Percentiles rank a stretch among this genome's conserved stretches.
Conservation (phyloP, 2,113 vertebrate genomes). For the Pluvianellus socialis region DNA sequence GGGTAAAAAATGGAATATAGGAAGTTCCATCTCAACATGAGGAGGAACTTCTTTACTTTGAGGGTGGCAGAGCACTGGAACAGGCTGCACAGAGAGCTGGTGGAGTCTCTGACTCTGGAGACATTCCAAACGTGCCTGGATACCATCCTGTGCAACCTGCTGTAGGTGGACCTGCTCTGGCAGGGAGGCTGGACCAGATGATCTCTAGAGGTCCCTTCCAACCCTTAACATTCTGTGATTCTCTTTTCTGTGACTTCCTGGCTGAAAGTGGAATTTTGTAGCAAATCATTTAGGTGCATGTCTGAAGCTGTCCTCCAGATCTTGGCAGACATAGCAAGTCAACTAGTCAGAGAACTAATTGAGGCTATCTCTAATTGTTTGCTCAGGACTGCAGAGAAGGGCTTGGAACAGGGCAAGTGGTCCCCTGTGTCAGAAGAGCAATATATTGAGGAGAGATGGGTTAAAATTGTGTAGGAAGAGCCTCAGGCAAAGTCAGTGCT, state of each 20-base stretch:
- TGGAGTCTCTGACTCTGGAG: too few relatives aligned
- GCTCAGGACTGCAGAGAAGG: background rate
- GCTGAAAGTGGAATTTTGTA: background rate
- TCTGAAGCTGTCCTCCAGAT: background rate
- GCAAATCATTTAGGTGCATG: background rate
- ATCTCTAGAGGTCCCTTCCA: too few relatives aligned
- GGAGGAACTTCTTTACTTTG: too few relatives aligned
- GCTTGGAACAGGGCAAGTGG: background rate
- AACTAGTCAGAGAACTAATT: background rate
- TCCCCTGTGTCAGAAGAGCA: background rate
- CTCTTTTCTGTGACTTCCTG: background rate
- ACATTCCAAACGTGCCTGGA: too few relatives aligned
- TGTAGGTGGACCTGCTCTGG: too few relatives aligned
- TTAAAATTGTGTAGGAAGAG: background rate
- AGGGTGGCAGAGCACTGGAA: too few relatives aligned
- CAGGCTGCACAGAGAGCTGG: too few relatives aligned
- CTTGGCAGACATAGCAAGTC: background rate
- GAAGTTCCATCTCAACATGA: too few relatives aligned
- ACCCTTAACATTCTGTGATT: background rate
- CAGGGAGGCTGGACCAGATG: too few relatives aligned
- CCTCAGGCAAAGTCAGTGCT: background rate
- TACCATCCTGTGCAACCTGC: too few relatives aligned
- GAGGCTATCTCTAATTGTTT: background rate
- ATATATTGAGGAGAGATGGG: background rate
- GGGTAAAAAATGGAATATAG: too few relatives aligned